Conservation (phyloP, 1,140 invertebrate genomes). For the Riptortus pedestris region DNA sequence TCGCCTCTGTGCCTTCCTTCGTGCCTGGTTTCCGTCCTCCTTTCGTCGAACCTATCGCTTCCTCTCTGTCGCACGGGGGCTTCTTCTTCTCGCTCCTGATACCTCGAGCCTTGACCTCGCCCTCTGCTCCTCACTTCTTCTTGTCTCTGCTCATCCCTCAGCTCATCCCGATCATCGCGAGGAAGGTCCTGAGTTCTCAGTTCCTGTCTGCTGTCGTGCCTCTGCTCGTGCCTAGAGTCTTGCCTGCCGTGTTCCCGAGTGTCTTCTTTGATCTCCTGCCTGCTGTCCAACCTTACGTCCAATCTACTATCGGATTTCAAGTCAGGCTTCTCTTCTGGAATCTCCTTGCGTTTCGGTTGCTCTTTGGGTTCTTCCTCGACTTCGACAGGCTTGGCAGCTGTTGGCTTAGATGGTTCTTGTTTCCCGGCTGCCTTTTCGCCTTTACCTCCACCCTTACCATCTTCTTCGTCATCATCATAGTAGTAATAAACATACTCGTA, state of each 20-base stretch:
- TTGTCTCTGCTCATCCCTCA: neutral
- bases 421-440: neutral
- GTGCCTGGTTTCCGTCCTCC: neutral
- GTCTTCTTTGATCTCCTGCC: neutral
- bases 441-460: slow-evolving; percentile 2
- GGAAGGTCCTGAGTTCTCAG: neutral
- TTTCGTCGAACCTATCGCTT: neutral
- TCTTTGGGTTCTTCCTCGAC: neutral
- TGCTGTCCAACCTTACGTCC: neutral
- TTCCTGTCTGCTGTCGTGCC: neutral
- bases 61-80: neutral
- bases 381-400: neutral
- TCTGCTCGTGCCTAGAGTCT: neutral
- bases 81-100: neutral
- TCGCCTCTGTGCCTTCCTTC: neutral
- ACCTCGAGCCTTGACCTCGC: neutral
- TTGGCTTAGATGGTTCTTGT: neutral
- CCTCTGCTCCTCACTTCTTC: neutral
- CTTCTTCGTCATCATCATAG: slow-evolving; percentile 69
- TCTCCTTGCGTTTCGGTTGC: neutral
- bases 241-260: neutral
- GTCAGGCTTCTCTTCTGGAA: neutral
- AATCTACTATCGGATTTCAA: neutral
- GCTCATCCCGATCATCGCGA: neutral
- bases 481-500: slow-evolving; percentile 88